Conservation (phyloP, 2,888 invertebrate genomes). For the Argyra leucocephala region DNA sequence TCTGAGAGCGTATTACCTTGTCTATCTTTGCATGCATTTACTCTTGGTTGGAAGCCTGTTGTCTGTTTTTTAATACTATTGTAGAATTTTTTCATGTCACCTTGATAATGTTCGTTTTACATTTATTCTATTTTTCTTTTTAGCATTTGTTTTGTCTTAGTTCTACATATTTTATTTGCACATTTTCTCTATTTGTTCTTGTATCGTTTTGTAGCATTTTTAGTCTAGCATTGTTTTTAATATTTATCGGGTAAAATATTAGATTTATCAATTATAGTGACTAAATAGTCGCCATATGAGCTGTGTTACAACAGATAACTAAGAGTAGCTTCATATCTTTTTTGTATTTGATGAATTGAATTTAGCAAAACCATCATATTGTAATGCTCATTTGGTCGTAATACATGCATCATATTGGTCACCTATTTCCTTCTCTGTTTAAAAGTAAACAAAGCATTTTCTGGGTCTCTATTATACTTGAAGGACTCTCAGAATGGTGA, state of each 20-base stretch:
- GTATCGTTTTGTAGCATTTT: too few species aligned
- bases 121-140: too few species aligned
- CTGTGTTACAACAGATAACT: slow-evolving; percentile 43
- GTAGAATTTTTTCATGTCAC: too few species aligned
- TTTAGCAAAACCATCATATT: slow-evolving; percentile 97
- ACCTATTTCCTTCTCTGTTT: slow-evolving; percentile 84
- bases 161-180: too few species aligned
- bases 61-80: too few species aligned
- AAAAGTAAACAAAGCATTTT: slow-evolving; percentile 87
- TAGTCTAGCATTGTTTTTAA: too few species aligned
- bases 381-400: slow-evolving; percentile 88
- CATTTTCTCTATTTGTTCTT: too few species aligned
- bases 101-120: too few species aligned
- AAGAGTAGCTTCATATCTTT: slow-evolving; percentile 50
- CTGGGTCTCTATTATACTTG: slow-evolving; percentile 48
- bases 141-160: too few species aligned
- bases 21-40: too few species aligned
- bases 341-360: slow-evolving; percentile 97
- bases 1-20: too few species aligned
- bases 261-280: slow-evolving; percentile 24
- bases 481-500: slow-evolving; percentile 44
- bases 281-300: slow-evolving; percentile 30
- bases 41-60: too few species aligned
- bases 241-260: not conserved
- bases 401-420: slow-evolving; percentile 92